A percentile compares a stretch with the other conserved stretches of the same genome.
These are phyloP conservation scores for Augochlora pura DNA, from an alignment of 1,140 invertebrate genomes.

Conservation along the genomic window DNA sequence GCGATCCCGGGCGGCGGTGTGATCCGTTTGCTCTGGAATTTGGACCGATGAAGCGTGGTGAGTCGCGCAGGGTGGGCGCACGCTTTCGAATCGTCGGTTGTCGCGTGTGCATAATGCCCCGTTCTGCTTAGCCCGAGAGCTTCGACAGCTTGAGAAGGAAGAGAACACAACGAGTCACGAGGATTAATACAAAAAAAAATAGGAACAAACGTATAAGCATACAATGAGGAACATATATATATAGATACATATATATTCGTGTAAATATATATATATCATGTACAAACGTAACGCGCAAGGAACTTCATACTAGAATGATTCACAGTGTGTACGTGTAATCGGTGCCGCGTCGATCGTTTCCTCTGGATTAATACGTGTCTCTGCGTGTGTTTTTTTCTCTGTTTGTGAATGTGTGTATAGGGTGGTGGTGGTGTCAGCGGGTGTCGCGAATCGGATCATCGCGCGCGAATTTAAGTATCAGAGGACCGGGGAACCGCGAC, in stretches of 20 bases:
- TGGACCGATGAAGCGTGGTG: too few species aligned
- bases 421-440: too few species aligned
- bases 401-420: background rate
- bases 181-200: slow-evolving; percentile 72
- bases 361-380: background rate
- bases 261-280: slow-evolving; percentile 34
- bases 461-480: background rate
- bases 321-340: slow-evolving; percentile 39
- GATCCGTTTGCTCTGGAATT: too few species aligned
- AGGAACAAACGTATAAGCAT: slow-evolving; percentile 74
- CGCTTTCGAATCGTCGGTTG: slow-evolving; percentile 15
- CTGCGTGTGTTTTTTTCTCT: slow-evolving; percentile 7
- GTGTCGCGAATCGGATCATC: slow-evolving; percentile 25
- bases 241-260: too few species aligned
- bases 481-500: background rate
- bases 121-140: slow-evolving; percentile 40
- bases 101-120: slow-evolving; percentile 63
- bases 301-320: slow-evolving; percentile 71
- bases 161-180: slow-evolving; percentile 58
- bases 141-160: slow-evolving; percentile 41
- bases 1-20: too few species aligned
- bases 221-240: slow-evolving; percentile 73
- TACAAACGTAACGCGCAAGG: slow-evolving; percentile 72
- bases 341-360: slow-evolving; percentile 12
- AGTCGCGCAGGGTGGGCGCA: background rate